Percentiles rank a stretch among this genome's conserved stretches.
Conservation (phyloP, 2,113 vertebrate genomes). For the Micromys minutus region DNA sequence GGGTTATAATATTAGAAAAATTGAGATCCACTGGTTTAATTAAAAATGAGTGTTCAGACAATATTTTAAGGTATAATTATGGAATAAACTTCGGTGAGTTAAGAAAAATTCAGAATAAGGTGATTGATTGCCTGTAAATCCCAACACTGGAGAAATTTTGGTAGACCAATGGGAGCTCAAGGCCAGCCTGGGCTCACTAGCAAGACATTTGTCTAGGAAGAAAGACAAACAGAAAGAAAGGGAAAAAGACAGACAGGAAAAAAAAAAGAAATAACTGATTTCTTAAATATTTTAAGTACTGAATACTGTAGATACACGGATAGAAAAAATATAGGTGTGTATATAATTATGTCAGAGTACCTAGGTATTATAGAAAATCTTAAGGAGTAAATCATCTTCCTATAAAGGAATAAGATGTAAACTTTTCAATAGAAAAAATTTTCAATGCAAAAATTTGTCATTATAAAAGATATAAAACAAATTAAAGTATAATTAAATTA, state of each 20-base stretch:
- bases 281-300: not conserved
- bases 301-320: not conserved
- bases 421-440: not conserved
- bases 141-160: not conserved
- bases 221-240: not conserved
- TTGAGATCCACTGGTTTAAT: slow-evolving; percentile 14
- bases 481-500: no score
- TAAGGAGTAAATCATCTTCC: not conserved
- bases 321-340: not conserved
- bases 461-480: slow-evolving; percentile 40
- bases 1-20: not conserved
- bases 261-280: not conserved
- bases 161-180: not conserved
- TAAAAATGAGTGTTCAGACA: slow-evolving; percentile 11
- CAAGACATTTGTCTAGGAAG: not conserved
- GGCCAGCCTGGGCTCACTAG: not conserved
- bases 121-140: not conserved
- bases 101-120: not conserved
- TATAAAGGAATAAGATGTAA: slow-evolving; percentile 40
- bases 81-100: slow-evolving; percentile 34
- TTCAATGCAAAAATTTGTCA: slow-evolving; percentile 15
- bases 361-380: not conserved
- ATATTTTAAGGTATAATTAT: slow-evolving; percentile 24
- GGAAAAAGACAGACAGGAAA: not conserved
- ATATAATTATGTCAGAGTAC: not conserved